These are phyloP conservation scores for Mesochorus sp. DNA, from an alignment of 2,888 invertebrate genomes.

Conservation along the genomic window DNA sequence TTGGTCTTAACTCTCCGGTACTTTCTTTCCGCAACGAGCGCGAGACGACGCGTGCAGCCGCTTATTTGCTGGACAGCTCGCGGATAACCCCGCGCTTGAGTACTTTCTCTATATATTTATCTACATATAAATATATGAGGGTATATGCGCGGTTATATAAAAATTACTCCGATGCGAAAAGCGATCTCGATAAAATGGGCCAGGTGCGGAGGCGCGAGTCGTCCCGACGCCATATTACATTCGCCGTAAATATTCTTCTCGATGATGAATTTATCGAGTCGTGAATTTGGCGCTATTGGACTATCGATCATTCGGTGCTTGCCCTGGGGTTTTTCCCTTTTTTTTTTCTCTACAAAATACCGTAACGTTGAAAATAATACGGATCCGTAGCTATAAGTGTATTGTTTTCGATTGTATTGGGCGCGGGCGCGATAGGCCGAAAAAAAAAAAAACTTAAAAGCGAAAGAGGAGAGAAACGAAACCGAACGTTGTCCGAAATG, in stretches of 20 bases:
- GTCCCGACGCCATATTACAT: too few relatives aligned
- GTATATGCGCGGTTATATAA: not conserved
- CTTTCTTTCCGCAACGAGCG: too few relatives aligned
- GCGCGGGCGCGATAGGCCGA: not conserved
- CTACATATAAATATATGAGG: not conserved
- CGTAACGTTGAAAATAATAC: too few relatives aligned
- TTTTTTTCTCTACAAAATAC: too few relatives aligned
- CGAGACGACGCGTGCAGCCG: too few relatives aligned
- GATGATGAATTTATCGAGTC: slow-evolving; percentile 75
- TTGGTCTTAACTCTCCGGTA: too few relatives aligned
- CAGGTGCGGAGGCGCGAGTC: too few relatives aligned
- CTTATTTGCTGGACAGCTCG: too few relatives aligned
- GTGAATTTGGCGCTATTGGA: slow-evolving; percentile 75
- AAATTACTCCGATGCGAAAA: slow-evolving; percentile 49
- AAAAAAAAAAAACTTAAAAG: not conserved
- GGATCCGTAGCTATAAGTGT: too few relatives aligned
- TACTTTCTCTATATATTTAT: not conserved
- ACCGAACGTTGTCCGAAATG: slow-evolving; percentile 1
- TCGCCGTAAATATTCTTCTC: too few relatives aligned
- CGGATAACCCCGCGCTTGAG: slow-evolving; percentile 45
- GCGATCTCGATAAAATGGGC: slow-evolving; percentile 59
- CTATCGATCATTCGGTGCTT: slow-evolving; percentile 77
- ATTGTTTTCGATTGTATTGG: too few relatives aligned
- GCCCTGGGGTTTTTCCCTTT: too few relatives aligned
- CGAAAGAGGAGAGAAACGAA: not conserved